These are phyloP conservation scores for Parnassius glacialis DNA, from an alignment of 2,888 invertebrate species.

Conservation along the genomic window DNA sequence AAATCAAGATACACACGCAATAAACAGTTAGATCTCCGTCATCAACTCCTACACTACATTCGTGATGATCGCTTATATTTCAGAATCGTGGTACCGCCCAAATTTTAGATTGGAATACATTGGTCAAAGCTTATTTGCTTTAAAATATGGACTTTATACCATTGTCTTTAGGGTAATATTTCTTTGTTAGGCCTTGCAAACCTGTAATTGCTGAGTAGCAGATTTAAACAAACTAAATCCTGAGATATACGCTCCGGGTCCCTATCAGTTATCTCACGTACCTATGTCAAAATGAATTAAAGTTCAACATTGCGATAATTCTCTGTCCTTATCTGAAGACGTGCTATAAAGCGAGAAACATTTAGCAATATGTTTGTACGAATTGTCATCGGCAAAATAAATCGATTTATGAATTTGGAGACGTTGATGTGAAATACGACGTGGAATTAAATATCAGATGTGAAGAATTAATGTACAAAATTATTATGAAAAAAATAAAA, in stretches of 20 bases:
- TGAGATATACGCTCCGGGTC: conserved; percentile 35
- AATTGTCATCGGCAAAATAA: conserved; percentile 24
- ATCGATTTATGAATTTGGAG: conserved; percentile 23
- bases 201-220: conserved; percentile 35
- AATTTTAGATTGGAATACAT: conserved; percentile 58
- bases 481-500: background rate
- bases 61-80: conserved; percentile 61
- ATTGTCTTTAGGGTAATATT: conserved; percentile 20
- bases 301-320: conserved; percentile 31
- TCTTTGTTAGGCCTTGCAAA: background rate
- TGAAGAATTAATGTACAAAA: conserved; percentile 18
- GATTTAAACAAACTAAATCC: conserved; percentile 40
- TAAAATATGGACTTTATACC: conserved; percentile 24
- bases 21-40: background rate
- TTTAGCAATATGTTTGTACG: conserved; percentile 15
- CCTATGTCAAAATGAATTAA: conserved; percentile 39
- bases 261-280: conserved; percentile 33
- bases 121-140: conserved; percentile 15
- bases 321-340: conserved; percentile 15
- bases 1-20: conserved; percentile 1
- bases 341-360: conserved; percentile 19
- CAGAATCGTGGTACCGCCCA: conserved; percentile 59
- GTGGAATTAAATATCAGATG: conserved; percentile 10
- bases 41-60: conserved; percentile 44
- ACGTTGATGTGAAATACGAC: conserved; percentile 21